Evolutionary conservation across 2,888 invertebrate genomes (phyloP).

Genomic region (Mimachlamys varia): DNA sequence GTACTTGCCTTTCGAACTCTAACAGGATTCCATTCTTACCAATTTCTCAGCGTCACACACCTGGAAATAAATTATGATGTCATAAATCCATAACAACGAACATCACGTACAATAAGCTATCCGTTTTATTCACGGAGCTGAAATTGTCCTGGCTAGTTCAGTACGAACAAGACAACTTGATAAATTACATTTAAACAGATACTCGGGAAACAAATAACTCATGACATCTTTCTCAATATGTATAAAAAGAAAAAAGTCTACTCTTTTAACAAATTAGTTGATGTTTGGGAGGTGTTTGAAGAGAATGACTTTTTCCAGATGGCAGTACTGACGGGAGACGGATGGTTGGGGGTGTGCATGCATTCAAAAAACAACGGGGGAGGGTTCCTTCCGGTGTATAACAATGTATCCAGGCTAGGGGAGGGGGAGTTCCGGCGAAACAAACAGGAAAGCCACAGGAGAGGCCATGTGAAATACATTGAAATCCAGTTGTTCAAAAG

Average conservation of each 20-base stretch:
- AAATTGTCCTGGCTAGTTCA: too few relatives aligned
- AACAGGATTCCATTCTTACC: too few relatives aligned
- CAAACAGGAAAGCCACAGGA: neutral
- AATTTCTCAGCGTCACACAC: too few relatives aligned
- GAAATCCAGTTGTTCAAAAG: constrained; percentile 11
- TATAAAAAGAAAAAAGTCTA: neutral
- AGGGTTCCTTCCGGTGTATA: neutral
- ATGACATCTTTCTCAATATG: too few relatives aligned
- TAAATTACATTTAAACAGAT: too few relatives aligned
- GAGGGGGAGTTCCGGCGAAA: neutral
- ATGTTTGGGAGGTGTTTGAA: neutral
- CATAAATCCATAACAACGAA: too few relatives aligned
- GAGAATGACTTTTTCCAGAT: neutral
- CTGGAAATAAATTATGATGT: too few relatives aligned
- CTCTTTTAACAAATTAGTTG: neutral
- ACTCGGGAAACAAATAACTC: too few relatives aligned
- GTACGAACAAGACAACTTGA: too few relatives aligned
- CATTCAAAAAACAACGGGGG: neutral
- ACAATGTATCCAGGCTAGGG: neutral
- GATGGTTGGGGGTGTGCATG: neutral
- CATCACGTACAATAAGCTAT: too few relatives aligned
- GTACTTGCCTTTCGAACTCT: too few relatives aligned
- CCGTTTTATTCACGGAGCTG: too few relatives aligned
- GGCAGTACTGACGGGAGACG: neutral
- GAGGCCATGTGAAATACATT: neutral